Base-by-base conservation (phyloP, 2,797 vertebrate species). In the Melanotaenia trifasciata region DNA sequence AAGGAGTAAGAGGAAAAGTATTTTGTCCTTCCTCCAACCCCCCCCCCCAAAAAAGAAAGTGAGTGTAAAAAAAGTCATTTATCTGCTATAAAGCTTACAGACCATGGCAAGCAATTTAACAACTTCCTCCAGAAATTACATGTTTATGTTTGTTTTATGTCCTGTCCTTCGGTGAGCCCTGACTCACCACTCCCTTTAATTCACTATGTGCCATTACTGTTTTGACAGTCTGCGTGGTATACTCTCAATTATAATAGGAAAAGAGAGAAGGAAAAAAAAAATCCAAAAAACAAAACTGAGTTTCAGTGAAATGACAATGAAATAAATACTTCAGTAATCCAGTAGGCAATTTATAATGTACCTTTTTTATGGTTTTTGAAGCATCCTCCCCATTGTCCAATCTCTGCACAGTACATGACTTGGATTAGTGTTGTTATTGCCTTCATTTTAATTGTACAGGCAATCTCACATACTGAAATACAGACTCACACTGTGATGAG, bases 111-210 rank as follows among this genome's bases (percentile, higher is more conserved):
- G n/a, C 14, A 47, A 70, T 32, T 56, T 76, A 58, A 63, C 50
- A 53, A 32, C 58, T 24, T 74, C 5, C 43, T 60, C 20, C 51
- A 80, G 61, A 68, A 75, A 65, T 56, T 3, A 51, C 62, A 57
- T 71, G 64, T 61, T 54, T 67, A 24, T 67, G 40, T 43, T 8
- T 75, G 61, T 73, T 74, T 72, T 66, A 45, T 78, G 54, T 64
- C 10, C 32, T 64, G 76, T 82, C 67, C 78, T 83, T 78, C 63
- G 50, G 20, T 32, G 18, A 51, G 64, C 68, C 58, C 53, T 78
- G 64, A 75, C 58, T 87, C 80, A 68, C 62, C 8, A 0, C 61
- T 51, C 22, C 64, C 66, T 72, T 64, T 76, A 62, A 83, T 67
- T 76, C 70, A 78, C 54, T 62, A 54, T 64, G 67, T 72, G 45